Conservation (phyloP, 2,113 vertebrate genomes). For the Paratilapia polleni region DNA sequence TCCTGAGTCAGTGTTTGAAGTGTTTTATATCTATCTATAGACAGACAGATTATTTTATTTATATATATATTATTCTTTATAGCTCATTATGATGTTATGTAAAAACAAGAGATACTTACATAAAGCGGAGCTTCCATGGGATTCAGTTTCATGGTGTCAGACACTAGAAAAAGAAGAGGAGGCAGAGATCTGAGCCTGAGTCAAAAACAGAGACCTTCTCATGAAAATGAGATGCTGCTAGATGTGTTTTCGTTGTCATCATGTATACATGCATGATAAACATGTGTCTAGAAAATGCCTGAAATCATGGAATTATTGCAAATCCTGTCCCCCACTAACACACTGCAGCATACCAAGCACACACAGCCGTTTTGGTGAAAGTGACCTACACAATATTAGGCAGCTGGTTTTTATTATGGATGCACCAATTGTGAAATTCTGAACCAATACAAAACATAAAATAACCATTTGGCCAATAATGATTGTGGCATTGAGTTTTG, state of each 20-base stretch:
- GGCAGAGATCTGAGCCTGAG: not conserved
- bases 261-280: not conserved
- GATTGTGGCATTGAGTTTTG: too few species aligned
- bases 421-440: too few species aligned
- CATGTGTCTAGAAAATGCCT: not conserved
- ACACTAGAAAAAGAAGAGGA: conserved; percentile 77
- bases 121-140: conserved; percentile 90
- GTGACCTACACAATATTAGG: too few species aligned
- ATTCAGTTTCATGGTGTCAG: conserved; percentile 91
- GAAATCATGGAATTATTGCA: too few species aligned
- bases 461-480: too few species aligned
- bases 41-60: too few species aligned
- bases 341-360: not conserved
- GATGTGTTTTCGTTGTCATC: not conserved
- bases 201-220: not conserved
- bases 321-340: not conserved
- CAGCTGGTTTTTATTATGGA: too few species aligned
- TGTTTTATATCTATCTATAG: too few species aligned
- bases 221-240: not conserved
- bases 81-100: not conserved
- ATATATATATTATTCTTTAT: too few species aligned
- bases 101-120: conserved; percentile 82
- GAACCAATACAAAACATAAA: too few species aligned
- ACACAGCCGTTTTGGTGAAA: not conserved
- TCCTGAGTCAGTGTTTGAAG: too few species aligned